phyloP scores from a whole-genome alignment of 2,888 invertebrate species.

The Pollenia labialis region DNA sequence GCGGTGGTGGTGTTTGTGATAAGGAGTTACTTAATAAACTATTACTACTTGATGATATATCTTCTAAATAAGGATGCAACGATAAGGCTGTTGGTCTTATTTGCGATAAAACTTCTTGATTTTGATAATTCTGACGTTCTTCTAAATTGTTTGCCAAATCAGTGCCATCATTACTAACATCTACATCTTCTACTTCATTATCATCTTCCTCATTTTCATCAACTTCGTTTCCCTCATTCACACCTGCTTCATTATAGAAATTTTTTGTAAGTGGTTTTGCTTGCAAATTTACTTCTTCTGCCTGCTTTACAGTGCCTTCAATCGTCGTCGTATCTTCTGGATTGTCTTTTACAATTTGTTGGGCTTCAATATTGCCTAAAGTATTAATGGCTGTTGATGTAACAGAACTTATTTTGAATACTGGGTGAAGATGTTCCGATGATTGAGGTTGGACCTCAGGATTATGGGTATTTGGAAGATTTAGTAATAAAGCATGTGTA shows the following conservation, averaged over 20 bases:
- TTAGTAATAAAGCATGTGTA: background rate
- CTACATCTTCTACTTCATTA: slow-evolving; percentile 23
- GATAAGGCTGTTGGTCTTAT: slow-evolving; percentile 66
- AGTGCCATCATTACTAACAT: slow-evolving; percentile 32
- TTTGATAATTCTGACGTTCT: slow-evolving; percentile 79
- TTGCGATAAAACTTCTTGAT: slow-evolving; percentile 75
- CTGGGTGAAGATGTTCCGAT: slow-evolving; percentile 28
- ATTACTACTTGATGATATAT: slow-evolving; percentile 72
- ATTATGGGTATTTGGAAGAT: slow-evolving; percentile 1
- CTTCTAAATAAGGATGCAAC: slow-evolving; percentile 71
- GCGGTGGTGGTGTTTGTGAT: slow-evolving; percentile 65
- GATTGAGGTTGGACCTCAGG: slow-evolving; percentile 22
- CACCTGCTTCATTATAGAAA: background rate
- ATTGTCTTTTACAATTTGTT: slow-evolving; percentile 15
- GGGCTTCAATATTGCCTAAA: slow-evolving; percentile 19
- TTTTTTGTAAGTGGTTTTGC: slow-evolving; percentile 48
- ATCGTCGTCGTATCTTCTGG: background rate
- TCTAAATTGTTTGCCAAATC: slow-evolving; percentile 73
- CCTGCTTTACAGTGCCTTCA: slow-evolving; percentile 46
- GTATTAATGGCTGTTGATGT: background rate
- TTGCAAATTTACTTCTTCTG: slow-evolving; percentile 32
- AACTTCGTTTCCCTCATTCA: slow-evolving; percentile 12
- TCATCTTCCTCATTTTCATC: slow-evolving; percentile 8
- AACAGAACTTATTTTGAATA: slow-evolving; percentile 60
- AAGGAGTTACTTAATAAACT: slow-evolving; percentile 62